A percentile compares a stretch with the other conserved stretches of the same genome.
Evolutionary conservation across 2,888 invertebrate species (phyloP).

Genomic region (Heterodera filipjevi): DNA sequence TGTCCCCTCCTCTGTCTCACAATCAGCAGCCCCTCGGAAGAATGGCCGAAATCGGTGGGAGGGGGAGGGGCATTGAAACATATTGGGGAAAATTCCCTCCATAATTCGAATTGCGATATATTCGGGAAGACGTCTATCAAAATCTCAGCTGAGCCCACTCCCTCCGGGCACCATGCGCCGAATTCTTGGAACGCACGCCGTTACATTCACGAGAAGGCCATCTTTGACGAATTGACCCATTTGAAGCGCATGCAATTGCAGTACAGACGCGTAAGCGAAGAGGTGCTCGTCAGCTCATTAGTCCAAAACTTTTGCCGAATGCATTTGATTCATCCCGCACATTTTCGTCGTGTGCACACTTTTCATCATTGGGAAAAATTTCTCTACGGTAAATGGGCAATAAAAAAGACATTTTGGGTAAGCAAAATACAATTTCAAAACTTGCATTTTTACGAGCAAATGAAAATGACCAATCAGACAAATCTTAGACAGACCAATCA

Average conservation of each 20-base stretch:
- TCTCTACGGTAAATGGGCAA: conserved; percentile 62
- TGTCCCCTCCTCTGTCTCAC: neutral
- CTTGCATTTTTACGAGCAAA: too few species aligned
- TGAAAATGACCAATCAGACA: neutral
- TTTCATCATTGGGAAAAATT: conserved; percentile 65
- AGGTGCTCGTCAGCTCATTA: conserved; percentile 59
- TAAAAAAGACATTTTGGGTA: too few species aligned
- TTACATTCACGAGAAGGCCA: conserved; percentile 60
- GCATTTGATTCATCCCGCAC: conserved; percentile 55
- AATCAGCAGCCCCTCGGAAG: conserved; percentile 16
- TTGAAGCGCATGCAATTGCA: conserved; percentile 88
- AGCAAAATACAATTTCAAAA: too few species aligned
- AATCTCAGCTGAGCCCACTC: neutral
- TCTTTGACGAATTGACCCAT: conserved; percentile 84
- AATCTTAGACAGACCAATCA: neutral
- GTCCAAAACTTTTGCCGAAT: conserved; percentile 62
- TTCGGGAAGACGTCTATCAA: too few species aligned
- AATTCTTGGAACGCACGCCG: conserved; percentile 24
- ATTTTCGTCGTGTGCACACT: conserved; percentile 53
- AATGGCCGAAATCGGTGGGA: conserved; percentile 20
- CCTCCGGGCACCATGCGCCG: neutral
- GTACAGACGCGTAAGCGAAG: conserved; percentile 72
- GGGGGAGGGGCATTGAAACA: neutral
- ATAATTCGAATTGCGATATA: too few species aligned
- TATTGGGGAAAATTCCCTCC: neutral